Percentiles rank a stretch among this genome's conserved stretches.
Conservation (phyloP, 1,140 invertebrate species). For the Megalonaias nervosa region DNA sequence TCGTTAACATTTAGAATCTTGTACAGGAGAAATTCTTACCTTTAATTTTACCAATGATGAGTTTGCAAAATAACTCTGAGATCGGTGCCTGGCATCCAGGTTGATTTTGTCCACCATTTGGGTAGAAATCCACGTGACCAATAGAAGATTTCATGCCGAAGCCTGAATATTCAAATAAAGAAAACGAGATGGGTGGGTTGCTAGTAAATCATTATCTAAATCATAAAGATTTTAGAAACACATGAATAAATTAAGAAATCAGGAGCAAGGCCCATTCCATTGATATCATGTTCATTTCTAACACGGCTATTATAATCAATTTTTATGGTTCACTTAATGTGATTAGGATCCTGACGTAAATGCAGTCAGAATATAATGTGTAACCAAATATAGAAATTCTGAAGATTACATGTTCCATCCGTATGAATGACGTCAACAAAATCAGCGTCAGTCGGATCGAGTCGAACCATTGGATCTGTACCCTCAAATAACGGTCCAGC, state of each 20-base stretch:
- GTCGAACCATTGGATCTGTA: slow-evolving; percentile 65
- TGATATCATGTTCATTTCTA: neutral
- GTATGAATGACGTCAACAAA: slow-evolving; percentile 97
- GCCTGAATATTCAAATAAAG: neutral
- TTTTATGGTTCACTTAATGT: neutral
- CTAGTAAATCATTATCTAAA: neutral
- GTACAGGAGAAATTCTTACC: no score
- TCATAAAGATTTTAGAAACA: neutral
- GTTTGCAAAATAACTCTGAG: no score
- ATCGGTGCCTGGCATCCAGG: neutral
- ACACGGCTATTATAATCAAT: neutral
- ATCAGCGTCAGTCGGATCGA: slow-evolving; percentile 79
- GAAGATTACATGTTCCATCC: slow-evolving; percentile 75
- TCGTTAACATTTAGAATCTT: no score
- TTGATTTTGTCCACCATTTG: neutral
- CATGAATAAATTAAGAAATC: neutral
- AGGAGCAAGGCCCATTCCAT: neutral
- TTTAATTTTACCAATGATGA: no score
- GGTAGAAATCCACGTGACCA: slow-evolving; percentile 12
- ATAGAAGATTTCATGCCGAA: neutral
- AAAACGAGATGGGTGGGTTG: neutral
- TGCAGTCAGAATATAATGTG: neutral
- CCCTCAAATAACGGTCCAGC: slow-evolving; percentile 79
- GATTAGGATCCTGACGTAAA: neutral
- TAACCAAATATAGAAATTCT: neutral